Conservation (phyloP, 1,140 invertebrate genomes). For the Dufourea novaeangliae region DNA sequence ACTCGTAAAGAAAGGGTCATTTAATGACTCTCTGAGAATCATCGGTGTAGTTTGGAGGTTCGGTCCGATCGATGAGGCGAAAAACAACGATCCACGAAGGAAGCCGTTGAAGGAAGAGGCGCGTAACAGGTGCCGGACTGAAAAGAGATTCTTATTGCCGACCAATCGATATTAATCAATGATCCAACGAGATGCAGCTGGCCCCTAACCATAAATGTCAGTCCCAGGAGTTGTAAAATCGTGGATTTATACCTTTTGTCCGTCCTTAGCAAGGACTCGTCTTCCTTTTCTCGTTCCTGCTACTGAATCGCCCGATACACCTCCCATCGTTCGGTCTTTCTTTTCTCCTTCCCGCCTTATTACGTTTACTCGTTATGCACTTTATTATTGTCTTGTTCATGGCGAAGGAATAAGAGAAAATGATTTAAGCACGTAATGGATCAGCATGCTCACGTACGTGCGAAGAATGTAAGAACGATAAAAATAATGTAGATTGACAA, state of each 20-base stretch:
- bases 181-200: slow-evolving; percentile 59
- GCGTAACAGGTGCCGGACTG: slow-evolving; percentile 64
- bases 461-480: too few relatives aligned
- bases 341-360: slow-evolving; percentile 5
- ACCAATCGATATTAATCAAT: slow-evolving; percentile 65
- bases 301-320: slow-evolving; percentile 20
- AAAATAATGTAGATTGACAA: too few relatives aligned
- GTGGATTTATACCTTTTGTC: slow-evolving; percentile 56
- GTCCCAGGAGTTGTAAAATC: slow-evolving; percentile 58
- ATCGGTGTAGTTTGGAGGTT: slow-evolving; percentile 16
- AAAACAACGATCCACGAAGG: slow-evolving; percentile 23
- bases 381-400: not conserved
- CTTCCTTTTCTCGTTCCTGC: slow-evolving; percentile 14
- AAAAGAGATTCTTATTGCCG: slow-evolving; percentile 48
- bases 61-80: not conserved
- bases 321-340: not conserved
- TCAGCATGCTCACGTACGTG: too few relatives aligned
- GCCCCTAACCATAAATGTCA: slow-evolving; percentile 56
- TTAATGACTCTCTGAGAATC: not conserved
- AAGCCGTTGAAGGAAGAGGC: not conserved
- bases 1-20: not conserved
- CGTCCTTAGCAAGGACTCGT: slow-evolving; percentile 15
- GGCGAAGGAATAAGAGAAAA: not conserved
- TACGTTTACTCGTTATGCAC: not conserved
- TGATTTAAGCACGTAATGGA: not conserved